Evolutionary conservation across 2,888 invertebrate genomes (phyloP), one percentile per base, ranked within the genome.

Genomic region (Actias luna): DNA sequence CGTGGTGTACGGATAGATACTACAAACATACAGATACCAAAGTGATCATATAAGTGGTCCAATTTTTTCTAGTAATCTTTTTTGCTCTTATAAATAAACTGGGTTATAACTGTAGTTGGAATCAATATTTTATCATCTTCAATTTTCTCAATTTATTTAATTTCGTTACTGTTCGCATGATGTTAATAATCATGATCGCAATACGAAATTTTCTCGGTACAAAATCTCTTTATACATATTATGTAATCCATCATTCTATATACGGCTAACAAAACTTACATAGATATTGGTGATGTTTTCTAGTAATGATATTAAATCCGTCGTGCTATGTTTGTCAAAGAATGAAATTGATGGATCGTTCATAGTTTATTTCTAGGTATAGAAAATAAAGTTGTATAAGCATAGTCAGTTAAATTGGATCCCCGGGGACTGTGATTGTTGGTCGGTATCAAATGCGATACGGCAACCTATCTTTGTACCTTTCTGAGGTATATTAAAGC

Each of bases 361-460:
- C 77, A 83, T 84, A 84, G 83, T 84, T 84, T 82, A 80, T 84
- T 83, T 81, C 76, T 79, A 77, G 75, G 73, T 74, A 71, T 69
- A 66, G 68, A 69, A 42, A 71, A 65, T 71, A 77, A 76, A 73
- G 76, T 73, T 79, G 78, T 73, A 78, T 69, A 76, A 79, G 79
- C 70, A 78, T 69, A 79, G 82, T 80, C 83, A 80, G 78, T 80
- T 75, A 88, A 91, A 91, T 91, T 91, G 88, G 88, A 76, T 90
- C 90, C 88, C 83, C 71, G 70, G 90, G 87, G 90, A 90, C 79
- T 80, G 84, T 85, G 73, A 82, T 87, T 86, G 85, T 88, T 84
- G 88, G 89, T 89, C 85, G 86, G 83, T 84, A 88, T 87, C 85
- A 87, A 87, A 89, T 87, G 86, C 83, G 82, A 82, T 82, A 84